Conservation (phyloP, 2,888 invertebrate genomes). For the Agonopterix heracliana region DNA sequence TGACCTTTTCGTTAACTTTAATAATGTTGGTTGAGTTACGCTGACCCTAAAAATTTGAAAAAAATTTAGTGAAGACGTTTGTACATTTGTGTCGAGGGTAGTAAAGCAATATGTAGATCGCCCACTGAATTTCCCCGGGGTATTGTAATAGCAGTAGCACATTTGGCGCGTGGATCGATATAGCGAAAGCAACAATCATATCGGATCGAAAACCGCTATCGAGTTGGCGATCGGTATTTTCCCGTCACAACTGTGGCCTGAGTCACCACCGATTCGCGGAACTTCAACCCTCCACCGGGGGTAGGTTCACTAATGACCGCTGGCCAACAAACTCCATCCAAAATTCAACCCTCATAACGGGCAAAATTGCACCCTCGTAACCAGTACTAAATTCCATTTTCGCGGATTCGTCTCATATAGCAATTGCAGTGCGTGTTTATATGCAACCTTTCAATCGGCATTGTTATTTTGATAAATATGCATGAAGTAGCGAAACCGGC, state of each 20-base stretch:
- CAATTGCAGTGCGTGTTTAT: constrained; percentile 68
- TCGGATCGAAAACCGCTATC: constrained; percentile 49
- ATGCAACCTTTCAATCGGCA: constrained; percentile 74
- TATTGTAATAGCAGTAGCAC: constrained; percentile 33
- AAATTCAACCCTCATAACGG: constrained; percentile 45
- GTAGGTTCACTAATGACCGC: constrained; percentile 66
- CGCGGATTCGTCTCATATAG: constrained; percentile 40
- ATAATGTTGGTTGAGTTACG: too few species aligned
- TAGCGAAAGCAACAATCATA: constrained; percentile 41
- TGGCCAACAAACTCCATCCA: constrained; percentile 54
- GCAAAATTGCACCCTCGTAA: constrained; percentile 63
- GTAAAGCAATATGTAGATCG: constrained; percentile 18
- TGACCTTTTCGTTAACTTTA: too few species aligned
- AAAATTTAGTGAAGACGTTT: too few species aligned
- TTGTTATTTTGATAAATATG: constrained; percentile 76
- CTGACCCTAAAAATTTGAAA: too few species aligned
- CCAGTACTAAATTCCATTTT: constrained; percentile 60
- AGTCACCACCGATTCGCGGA: constrained; percentile 65
- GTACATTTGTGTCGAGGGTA: constrained; percentile 1
- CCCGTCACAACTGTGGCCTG: constrained; percentile 48
- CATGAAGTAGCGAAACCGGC: constrained; percentile 68
- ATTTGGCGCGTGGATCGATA: constrained; percentile 28
- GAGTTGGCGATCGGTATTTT: constrained; percentile 55
- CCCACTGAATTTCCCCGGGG: constrained; percentile 28
- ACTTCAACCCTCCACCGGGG: constrained; percentile 58